Percentiles rank a stretch among this genome's conserved stretches.
Evolutionary conservation across 2,797 vertebrate genomes (phyloP).

Genomic region (Molossus molossus): DNA sequence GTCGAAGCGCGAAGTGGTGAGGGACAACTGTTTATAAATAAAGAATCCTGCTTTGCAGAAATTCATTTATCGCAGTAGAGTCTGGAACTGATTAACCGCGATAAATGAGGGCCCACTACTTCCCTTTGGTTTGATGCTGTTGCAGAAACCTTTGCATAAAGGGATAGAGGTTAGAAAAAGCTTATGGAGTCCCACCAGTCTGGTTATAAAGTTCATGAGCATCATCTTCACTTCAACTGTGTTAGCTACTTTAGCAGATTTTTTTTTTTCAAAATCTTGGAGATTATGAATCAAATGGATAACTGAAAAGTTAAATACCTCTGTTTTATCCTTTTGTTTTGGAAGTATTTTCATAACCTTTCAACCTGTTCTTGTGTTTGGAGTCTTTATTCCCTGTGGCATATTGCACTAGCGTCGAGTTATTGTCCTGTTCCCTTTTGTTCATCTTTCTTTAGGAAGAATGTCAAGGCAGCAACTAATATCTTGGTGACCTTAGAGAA

Average conservation of each 20-base stretch:
- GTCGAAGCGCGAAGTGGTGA: no score
- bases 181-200: constrained; percentile 95
- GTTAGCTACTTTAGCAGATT: constrained; percentile 93
- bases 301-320: constrained; percentile 96
- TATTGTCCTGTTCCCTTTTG: constrained; percentile 93
- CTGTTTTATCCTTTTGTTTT: constrained; percentile 94
- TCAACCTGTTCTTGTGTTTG: constrained; percentile 95
- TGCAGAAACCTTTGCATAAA: constrained; percentile 95
- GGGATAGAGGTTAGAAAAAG: constrained; percentile 95
- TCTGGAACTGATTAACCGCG: no score
- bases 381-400: constrained; percentile 92
- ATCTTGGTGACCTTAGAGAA: constrained; percentile 96
- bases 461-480: constrained; percentile 92
- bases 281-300: constrained; percentile 95
- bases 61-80: no score
- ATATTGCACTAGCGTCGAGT: constrained; percentile 91
- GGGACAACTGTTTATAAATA: no score
- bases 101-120: constrained; percentile 43
- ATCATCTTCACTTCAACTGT: constrained; percentile 95
- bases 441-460: constrained; percentile 94
- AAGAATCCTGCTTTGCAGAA: no score
- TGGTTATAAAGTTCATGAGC: constrained; percentile 95
- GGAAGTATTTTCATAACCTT: constrained; percentile 95
- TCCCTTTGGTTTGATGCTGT: constrained; percentile 95
- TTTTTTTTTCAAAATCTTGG: constrained; percentile 94